Percentiles rank a stretch among this genome's conserved stretches.
Evolutionary conservation across 2,888 invertebrate species (phyloP).

Genomic region (Apoda limacodes): DNA sequence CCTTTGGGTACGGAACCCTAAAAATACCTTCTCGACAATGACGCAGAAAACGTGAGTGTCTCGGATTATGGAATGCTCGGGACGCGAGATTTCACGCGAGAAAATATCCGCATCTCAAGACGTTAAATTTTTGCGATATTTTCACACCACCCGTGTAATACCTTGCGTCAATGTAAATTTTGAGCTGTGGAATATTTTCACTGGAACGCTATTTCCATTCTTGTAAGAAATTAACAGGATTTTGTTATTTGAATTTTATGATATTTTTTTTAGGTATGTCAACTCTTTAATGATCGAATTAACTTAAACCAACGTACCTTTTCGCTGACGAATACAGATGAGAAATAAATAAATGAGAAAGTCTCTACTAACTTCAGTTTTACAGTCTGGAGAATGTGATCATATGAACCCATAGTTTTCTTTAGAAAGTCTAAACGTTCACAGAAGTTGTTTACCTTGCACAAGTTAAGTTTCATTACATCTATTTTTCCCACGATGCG

Average conservation of each 20-base stretch:
- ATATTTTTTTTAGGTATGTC: no score
- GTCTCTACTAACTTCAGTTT: no score
- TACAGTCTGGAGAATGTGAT: no score
- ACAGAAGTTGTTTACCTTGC: no score
- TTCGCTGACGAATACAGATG: slow-evolving; percentile 48
- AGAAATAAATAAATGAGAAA: slow-evolving; percentile 33
- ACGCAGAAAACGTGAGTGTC: no score
- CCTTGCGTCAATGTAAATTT: not conserved
- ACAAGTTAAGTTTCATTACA: no score
- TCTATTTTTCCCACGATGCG: no score
- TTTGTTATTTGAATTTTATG: no score
- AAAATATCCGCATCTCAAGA: slow-evolving; percentile 40
- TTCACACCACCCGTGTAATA: slow-evolving; percentile 17
- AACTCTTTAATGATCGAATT: slow-evolving; percentile 43
- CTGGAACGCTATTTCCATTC: slow-evolving; percentile 22
- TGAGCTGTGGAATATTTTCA: slow-evolving; percentile 28
- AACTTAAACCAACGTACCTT: slow-evolving; percentile 43
- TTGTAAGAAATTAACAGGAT: no score
- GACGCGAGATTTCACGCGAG: slow-evolving; percentile 48
- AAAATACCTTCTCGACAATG: no score
- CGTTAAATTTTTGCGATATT: slow-evolving; percentile 35
- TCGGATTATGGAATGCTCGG: slow-evolving; percentile 40
- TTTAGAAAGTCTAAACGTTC: slow-evolving; percentile 35
- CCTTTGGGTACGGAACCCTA: no score
- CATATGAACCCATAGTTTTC: slow-evolving; percentile 40